Conservation (phyloP, 2,113 vertebrate species). For the Oryzias javanicus region DNA sequence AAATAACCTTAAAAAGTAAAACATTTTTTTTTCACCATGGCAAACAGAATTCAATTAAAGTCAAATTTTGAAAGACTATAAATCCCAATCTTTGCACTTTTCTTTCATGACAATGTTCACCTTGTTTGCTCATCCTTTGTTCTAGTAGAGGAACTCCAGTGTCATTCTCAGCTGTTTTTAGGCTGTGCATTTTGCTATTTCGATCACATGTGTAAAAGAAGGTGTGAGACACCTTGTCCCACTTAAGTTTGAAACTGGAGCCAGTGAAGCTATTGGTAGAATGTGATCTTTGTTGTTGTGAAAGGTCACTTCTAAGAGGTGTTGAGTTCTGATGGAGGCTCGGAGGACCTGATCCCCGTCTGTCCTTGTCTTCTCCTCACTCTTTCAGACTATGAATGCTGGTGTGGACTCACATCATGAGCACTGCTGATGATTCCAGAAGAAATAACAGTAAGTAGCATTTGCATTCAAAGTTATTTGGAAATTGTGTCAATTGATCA, state of each 20-base stretch:
- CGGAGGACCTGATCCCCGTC: constrained; percentile 22
- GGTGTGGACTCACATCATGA: constrained; percentile 13
- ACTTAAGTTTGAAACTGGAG: constrained; percentile 61
- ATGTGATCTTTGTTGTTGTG: constrained; percentile 32
- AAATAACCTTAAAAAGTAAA: no score
- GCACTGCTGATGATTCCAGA: constrained; percentile 5
- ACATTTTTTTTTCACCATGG: no score
- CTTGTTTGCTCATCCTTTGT: constrained; percentile 28
- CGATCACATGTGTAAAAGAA: constrained; percentile 36
- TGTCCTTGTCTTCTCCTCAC: constrained; percentile 25
- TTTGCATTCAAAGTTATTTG: no score
- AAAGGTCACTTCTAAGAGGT: constrained; percentile 57
- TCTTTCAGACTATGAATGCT: constrained; percentile 32
- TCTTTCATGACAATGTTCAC: not conserved
- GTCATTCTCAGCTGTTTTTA: constrained; percentile 66
- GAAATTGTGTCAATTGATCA: no score
- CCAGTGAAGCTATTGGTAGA: constrained; percentile 49
- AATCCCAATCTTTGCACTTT: no score
- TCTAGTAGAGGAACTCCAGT: constrained; percentile 45
- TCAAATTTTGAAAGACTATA: no score
- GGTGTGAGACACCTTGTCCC: constrained; percentile 52
- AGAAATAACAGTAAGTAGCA: not conserved
- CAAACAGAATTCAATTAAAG: no score
- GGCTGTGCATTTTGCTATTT: constrained; percentile 44
- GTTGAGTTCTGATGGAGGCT: constrained; percentile 23